Evolutionary conservation across 2,797 vertebrate genomes (phyloP).

Genomic region (Pseudocheirus occidentalis): DNA sequence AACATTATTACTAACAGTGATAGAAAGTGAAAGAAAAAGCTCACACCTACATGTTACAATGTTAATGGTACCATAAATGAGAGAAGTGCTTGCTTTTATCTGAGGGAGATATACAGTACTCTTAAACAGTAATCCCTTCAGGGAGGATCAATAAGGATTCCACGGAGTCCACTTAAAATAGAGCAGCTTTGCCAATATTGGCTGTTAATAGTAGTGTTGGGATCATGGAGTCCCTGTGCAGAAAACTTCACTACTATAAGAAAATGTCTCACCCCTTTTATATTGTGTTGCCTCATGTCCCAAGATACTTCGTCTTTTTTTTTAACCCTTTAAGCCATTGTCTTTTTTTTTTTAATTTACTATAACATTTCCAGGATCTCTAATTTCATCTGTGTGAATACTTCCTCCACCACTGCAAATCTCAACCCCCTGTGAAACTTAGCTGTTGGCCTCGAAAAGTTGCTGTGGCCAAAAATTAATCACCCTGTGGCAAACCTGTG

Average conservation of each 20-base stretch:
- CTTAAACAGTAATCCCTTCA: slow-evolving; percentile 72
- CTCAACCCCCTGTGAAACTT: neutral
- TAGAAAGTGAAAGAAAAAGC: slow-evolving; percentile 73
- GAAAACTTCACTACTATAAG: slow-evolving; percentile 62
- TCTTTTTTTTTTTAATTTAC: slow-evolving; percentile 12
- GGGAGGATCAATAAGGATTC: slow-evolving; percentile 67
- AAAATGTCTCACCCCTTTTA: slow-evolving; percentile 53
- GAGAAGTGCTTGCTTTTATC: slow-evolving; percentile 71
- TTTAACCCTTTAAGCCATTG: neutral
- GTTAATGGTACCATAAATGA: slow-evolving; percentile 59
- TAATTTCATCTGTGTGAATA: neutral
- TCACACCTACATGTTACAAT: slow-evolving; percentile 64
- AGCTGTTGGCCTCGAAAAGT: neutral
- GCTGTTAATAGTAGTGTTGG: slow-evolving; percentile 64
- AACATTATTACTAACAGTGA: slow-evolving; percentile 69
- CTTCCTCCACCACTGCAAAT: neutral
- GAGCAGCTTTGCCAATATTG: slow-evolving; percentile 60
- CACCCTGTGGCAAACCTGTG: neutral
- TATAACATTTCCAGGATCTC: neutral
- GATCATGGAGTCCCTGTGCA: slow-evolving; percentile 68
- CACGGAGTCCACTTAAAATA: slow-evolving; percentile 60
- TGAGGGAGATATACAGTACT: neutral
- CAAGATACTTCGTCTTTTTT: slow-evolving; percentile 43
- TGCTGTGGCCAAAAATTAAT: neutral
- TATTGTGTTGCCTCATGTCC: slow-evolving; percentile 49